Evolutionary conservation across 2,113 vertebrate genomes (phyloP), one percentile per base, ranked within the genome.

Genomic region (Gopherus evgoodei): DNA sequence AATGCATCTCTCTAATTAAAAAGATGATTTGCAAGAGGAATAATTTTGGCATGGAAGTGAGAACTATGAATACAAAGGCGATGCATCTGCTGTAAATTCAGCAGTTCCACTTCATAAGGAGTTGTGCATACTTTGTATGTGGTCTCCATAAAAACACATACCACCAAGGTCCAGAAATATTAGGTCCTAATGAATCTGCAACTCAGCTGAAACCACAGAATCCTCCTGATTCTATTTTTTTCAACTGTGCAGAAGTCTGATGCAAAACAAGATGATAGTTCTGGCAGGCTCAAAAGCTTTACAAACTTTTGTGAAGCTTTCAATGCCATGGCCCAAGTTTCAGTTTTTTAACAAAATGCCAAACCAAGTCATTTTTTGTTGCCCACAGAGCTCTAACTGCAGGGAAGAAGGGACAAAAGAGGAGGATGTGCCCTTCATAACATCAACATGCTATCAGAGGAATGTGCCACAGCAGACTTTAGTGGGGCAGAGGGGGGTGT

Each of bases 141-240:
- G 8, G 17, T 85, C 25, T 52, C 83, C 52, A 85, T 10, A 81
- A 52, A 88, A 93, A 78, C 3, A 54, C n/a, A 93, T 90, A 27
- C 2, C 0, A 11, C 89, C 42, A 54, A 81, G 27, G 11, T 89
- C 17, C 2, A 88, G 19, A 90, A 57, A 81, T 86, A 22, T 83
- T 49, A 49, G 47, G 1, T 75, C 4, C 35, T 57, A 69, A 8
- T 3, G 22, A 12, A 27, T 14, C n/a, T 3, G 17, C 54, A 94
- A 84, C 5, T 57, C 50, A 38, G 35, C 52, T 17, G 88, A 88
- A 90, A n/a, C 0, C 1, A 0, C 0, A 24, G 17, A 65, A 69
- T 27, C 57, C 83, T 54, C 9, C 4, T 80, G 56, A 89, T 81
- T 31, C 78, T 89, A 31, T 1, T 24, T 5, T 50, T 62, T 9